Evolutionary conservation across 2,113 vertebrate genomes (phyloP).

Genomic region (Mionectes macconnelli): DNA sequence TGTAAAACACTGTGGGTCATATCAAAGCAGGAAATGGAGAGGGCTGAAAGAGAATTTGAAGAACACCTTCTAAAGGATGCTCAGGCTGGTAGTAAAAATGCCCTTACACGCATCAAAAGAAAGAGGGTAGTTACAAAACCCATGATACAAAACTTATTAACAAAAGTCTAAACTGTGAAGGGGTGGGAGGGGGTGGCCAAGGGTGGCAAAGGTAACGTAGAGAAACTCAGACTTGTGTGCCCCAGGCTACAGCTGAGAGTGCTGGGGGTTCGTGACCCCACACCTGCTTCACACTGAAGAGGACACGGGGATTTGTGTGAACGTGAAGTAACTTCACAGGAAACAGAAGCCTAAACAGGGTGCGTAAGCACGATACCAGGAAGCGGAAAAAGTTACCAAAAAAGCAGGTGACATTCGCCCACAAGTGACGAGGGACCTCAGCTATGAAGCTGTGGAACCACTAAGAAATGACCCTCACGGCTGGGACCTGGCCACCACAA

Average conservation of each 20-base stretch:
- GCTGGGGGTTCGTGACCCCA: neutral
- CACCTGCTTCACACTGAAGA: neutral
- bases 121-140: neutral
- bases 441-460: neutral
- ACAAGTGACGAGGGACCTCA: neutral
- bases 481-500: neutral
- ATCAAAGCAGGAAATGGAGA: neutral
- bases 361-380: too few species aligned
- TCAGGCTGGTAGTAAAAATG: neutral
- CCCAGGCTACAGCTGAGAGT: too few species aligned
- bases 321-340: neutral
- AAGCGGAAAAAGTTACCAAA: neutral
- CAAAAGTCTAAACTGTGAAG: neutral
- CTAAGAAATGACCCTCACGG: too few species aligned
- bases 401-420: neutral
- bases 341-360: fast-evolving
- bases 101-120: neutral
- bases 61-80: neutral
- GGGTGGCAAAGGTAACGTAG: neutral
- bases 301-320: neutral
- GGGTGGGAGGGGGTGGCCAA: neutral
- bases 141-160: neutral
- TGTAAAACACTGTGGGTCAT: neutral
- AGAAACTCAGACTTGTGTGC: neutral
- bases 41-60: neutral